Conservation (phyloP, 2,113 vertebrate genomes). For the Sitta europaea region DNA sequence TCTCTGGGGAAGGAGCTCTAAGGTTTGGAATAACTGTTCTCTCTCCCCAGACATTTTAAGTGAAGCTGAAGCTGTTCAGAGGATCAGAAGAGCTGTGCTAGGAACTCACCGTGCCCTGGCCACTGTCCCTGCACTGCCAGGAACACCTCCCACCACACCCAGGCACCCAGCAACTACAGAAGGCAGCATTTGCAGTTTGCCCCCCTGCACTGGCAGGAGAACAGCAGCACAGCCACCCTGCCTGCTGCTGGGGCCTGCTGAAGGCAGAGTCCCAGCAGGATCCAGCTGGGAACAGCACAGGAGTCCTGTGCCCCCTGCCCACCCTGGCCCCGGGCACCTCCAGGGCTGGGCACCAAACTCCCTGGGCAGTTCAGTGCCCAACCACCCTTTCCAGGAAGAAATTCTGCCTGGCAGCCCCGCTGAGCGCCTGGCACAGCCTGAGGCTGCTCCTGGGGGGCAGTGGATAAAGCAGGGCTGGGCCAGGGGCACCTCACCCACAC, state of each 20-base stretch:
- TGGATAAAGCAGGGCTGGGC: rapidly evolving
- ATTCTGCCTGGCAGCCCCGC: rapidly evolving
- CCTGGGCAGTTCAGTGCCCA: not conserved
- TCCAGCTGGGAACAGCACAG: not conserved
- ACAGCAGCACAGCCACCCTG: not conserved
- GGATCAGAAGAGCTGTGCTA: not conserved
- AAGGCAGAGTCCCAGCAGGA: not conserved
- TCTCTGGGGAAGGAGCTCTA: not conserved
- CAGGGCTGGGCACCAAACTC: not conserved
- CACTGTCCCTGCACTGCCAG: rapidly evolving
- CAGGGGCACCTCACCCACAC: not conserved
- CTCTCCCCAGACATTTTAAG: not conserved
- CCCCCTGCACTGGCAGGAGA: not conserved
- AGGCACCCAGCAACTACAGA: not conserved
- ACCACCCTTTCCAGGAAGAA: not conserved
- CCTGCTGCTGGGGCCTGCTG: not conserved
- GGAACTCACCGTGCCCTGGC: not conserved
- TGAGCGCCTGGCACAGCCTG: not conserved
- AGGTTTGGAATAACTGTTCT: not conserved
- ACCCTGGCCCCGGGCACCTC: not conserved
- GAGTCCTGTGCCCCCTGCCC: rapidly evolving
- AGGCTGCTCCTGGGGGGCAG: not conserved
- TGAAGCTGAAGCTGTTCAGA: not conserved
- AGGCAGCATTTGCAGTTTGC: not conserved
- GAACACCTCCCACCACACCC: too few relatives aligned